A percentile compares a stretch with the other conserved stretches of the same genome.
Evolutionary conservation across 2,113 vertebrate species (phyloP).

Genomic region (Scophthalmus maximus): DNA sequence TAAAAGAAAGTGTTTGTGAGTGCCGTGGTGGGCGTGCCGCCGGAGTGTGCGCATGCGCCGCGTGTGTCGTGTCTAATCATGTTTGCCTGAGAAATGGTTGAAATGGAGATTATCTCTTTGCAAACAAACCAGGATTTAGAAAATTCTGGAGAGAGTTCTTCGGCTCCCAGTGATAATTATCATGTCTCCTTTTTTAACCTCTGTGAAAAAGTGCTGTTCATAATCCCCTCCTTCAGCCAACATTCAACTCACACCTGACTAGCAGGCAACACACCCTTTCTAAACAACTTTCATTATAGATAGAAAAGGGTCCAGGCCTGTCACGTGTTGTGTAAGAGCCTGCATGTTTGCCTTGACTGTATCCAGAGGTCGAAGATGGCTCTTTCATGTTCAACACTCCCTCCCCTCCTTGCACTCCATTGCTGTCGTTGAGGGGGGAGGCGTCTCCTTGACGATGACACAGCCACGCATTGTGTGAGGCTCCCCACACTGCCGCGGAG

Average conservation of each 20-base stretch:
- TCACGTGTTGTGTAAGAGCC: conserved; percentile 42
- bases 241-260: conserved; percentile 41
- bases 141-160: neutral
- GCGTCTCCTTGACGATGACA: conserved; percentile 72
- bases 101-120: conserved; percentile 19
- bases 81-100: neutral
- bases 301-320: conserved; percentile 35
- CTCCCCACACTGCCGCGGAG: conserved; percentile 56
- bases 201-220: conserved; percentile 32
- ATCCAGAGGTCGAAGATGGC: conserved; percentile 28
- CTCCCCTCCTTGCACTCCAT: conserved; percentile 1
- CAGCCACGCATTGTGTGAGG: conserved; percentile 71
- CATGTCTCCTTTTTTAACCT: conserved; percentile 19
- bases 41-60: neutral
- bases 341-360: conserved; percentile 9
- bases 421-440: conserved; percentile 43
- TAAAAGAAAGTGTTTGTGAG: conserved; percentile 22
- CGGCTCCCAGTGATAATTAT: conserved; percentile 9
- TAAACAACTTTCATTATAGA: conserved; percentile 60
- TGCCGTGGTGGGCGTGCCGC: neutral
- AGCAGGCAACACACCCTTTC: conserved; percentile 57
- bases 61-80: conserved; percentile 21
- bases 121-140: neutral
- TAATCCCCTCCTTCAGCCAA: conserved; percentile 47
- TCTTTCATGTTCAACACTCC: conserved; percentile 30